Percentiles rank a stretch among this genome's conserved stretches.
Evolutionary conservation across 2,888 invertebrate species (phyloP).

Genomic region (Plagiodera versicolora): DNA sequence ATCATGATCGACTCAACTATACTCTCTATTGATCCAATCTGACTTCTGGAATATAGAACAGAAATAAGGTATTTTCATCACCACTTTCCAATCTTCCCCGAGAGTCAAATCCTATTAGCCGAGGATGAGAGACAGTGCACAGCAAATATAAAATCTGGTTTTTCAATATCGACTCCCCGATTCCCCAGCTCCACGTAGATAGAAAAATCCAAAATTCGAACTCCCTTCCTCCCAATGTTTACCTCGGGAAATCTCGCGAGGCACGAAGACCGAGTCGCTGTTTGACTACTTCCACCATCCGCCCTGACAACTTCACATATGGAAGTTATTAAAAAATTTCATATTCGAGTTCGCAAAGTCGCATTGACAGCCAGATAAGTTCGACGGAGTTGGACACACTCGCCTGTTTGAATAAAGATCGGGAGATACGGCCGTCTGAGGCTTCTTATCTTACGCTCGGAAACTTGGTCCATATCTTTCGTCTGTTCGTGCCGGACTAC

Average conservation of each 20-base stretch:
- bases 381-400: constrained; percentile 33
- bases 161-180: not conserved
- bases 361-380: constrained; percentile 36
- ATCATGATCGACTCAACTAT: no score
- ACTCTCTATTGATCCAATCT: no score
- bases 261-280: constrained; percentile 13
- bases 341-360: constrained; percentile 39
- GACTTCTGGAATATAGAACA: no score
- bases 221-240: constrained; percentile 23
- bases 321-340: constrained; percentile 43
- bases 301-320: constrained; percentile 40
- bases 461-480: constrained; percentile 46
- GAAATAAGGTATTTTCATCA: not conserved
- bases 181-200: not conserved
- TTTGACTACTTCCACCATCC: constrained; percentile 22
- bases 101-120: not conserved
- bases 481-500: constrained; percentile 42
- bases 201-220: constrained; percentile 5
- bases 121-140: not conserved
- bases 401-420: constrained; percentile 27
- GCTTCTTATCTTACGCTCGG: constrained; percentile 47
- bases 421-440: constrained; percentile 31
- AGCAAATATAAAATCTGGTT: constrained; percentile 1
- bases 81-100: not conserved
- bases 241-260: constrained; percentile 15